Evolutionary conservation across 2,888 invertebrate species (phyloP).

Genomic region (Dysmachus trigonus): DNA sequence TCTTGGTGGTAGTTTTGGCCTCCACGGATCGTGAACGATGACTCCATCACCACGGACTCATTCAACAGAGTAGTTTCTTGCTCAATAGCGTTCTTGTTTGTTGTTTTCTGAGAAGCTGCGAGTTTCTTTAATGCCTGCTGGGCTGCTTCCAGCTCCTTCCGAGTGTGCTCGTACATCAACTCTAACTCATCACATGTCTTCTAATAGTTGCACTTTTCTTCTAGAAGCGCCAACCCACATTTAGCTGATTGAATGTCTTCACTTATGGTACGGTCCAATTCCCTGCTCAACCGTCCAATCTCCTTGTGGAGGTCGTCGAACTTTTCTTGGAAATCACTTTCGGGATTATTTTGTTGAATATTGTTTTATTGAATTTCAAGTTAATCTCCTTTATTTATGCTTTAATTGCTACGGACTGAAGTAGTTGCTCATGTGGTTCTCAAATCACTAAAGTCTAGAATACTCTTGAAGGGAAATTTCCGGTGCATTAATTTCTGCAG

Average conservation of each 20-base stretch:
- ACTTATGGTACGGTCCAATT: conserved; percentile 90
- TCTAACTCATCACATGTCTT: conserved; percentile 90
- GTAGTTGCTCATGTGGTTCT: neutral
- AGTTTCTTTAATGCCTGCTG: conserved; percentile 75
- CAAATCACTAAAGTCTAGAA: neutral
- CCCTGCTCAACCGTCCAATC: conserved; percentile 86
- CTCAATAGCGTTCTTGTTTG: neutral
- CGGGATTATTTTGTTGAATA: neutral
- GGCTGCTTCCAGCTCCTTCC: conserved; percentile 92
- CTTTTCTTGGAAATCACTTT: neutral
- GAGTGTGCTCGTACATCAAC: conserved; percentile 86
- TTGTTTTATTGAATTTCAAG: neutral
- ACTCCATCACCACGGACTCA: conserved; percentile 3
- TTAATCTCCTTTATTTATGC: neutral
- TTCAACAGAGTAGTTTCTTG: neutral
- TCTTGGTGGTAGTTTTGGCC: neutral
- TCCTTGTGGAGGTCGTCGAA: conserved; percentile 73
- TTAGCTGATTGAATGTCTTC: conserved; percentile 97
- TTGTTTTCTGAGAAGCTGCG: neutral
- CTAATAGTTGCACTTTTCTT: conserved; percentile 89
- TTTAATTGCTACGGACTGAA: neutral
- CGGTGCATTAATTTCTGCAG: neutral
- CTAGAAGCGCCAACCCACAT: conserved; percentile 92
- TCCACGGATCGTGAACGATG: neutral
- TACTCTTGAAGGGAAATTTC: neutral